Percentiles rank a stretch among this genome's conserved stretches.
These are phyloP conservation scores for Amphibalanus amphitrite DNA, from an alignment of 1,140 invertebrate genomes.

Conservation along the genomic window DNA sequence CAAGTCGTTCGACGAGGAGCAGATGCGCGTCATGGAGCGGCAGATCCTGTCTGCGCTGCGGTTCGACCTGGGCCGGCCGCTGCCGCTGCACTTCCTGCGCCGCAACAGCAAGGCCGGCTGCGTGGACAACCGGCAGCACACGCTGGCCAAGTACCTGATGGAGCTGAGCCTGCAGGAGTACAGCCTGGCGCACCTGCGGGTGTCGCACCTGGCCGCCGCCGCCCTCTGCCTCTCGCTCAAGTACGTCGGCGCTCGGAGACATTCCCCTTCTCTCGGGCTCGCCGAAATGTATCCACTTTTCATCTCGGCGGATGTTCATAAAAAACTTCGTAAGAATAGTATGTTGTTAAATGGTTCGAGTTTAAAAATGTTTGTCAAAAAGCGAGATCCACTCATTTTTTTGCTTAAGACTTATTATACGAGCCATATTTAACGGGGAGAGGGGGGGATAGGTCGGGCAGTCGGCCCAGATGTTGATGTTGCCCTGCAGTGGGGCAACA, in stretches of 20 bases:
- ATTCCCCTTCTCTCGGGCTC: not conserved
- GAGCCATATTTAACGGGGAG: too few species aligned
- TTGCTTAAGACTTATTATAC: too few species aligned
- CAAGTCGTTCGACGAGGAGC: conserved; percentile 57
- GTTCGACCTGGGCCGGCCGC: conserved; percentile 64
- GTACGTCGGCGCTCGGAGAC: conserved; percentile 17
- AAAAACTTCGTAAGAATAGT: not conserved
- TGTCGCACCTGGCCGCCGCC: conserved; percentile 61
- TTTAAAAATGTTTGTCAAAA: too few species aligned
- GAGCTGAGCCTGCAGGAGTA: conserved; percentile 73
- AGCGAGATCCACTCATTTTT: too few species aligned
- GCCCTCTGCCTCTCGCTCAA: conserved; percentile 49
- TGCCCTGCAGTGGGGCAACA: too few species aligned
- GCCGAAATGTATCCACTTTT: not conserved
- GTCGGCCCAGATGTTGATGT: too few species aligned
- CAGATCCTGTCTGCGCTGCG: conserved; percentile 53
- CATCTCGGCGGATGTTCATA: not conserved
- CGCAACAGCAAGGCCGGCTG: conserved; percentile 39
- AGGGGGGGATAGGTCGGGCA: too few species aligned
- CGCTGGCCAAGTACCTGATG: conserved; percentile 80
- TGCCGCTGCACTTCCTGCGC: conserved; percentile 73
- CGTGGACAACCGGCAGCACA: conserved; percentile 49
- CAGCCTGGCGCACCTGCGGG: conserved; percentile 53
- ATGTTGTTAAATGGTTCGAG: not conserved
- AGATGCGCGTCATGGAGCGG: conserved; percentile 70